Base-by-base conservation (phyloP, 2,797 vertebrate species). In the Emydoidea blandingii region DNA sequence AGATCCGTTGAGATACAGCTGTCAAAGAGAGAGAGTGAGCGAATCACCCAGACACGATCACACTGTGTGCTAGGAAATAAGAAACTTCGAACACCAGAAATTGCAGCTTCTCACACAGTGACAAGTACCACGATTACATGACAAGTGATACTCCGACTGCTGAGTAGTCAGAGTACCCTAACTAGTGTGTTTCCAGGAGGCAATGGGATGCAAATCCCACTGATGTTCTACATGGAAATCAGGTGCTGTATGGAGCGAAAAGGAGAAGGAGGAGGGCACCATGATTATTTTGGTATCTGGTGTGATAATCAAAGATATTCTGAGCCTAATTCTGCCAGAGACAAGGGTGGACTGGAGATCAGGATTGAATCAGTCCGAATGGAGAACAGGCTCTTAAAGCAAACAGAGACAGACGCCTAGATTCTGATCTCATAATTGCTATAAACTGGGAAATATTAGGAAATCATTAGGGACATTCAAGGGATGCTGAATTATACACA, bases 381-480 rank as follows among this genome's bases (percentile, higher is more conserved):
- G n/a, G 34, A 79, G 5, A 74, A 10, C 0, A 6, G 91, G 12
- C 44, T 34, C 47, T 41, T 41, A 72, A 41, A 72, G 16, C 31
- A 79, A 19, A 49, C 47, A 11, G 47, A 50, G 16, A 34, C 47
- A 9, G 16, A 29, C 31, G 31, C 8, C 37, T 72, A 7, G 23
- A 21, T 81, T 27, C 50, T 87, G 0, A 0, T 78, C 72, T 34
- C 80, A 3, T 0, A 5, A 86, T 21, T 53, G 1, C n/a, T 49
- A 72, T 0, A 0, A 47, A 1, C 0, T 0, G 0, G 0, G 19
- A 31, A 47, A 14, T 54, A 53, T 78, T 44, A 1, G 0, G 47
- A 86, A 47, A 52, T 41, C 68, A 41, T 72, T 72, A 72, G 68
- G 68, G 52, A 15, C 29, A 27, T 37, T 81, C 52, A 56, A 83